phyloP scores from a whole-genome alignment of 2,888 invertebrate genomes.

The Chaitophorus viminalis region DNA sequence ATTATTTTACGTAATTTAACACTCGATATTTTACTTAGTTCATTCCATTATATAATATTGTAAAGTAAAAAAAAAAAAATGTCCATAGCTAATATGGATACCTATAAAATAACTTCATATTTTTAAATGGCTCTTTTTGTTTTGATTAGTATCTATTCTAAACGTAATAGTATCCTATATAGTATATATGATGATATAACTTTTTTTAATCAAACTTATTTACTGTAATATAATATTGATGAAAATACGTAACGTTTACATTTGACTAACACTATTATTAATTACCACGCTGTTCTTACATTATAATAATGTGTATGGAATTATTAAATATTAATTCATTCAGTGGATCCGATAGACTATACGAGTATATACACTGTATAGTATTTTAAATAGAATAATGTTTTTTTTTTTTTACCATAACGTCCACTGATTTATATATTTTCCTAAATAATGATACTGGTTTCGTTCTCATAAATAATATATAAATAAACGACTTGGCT shows the following conservation, averaged over 20 bases:
- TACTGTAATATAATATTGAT: neutral
- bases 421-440: neutral
- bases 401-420: neutral
- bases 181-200: neutral
- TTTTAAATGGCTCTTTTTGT: too few species aligned
- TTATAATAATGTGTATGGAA: neutral
- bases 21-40: slow-evolving; percentile 22
- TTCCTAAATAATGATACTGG: neutral
- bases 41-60: neutral
- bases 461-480: neutral
- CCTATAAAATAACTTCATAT: too few species aligned
- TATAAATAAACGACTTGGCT: neutral
- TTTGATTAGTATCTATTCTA: too few species aligned
- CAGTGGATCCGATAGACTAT: neutral
- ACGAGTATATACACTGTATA: neutral
- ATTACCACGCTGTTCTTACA: neutral
- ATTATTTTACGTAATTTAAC: slow-evolving; percentile 30
- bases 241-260: neutral
- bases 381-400: neutral
- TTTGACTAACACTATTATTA: neutral
- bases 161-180: neutral
- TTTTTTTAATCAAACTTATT: neutral
- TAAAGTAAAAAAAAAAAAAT: neutral
- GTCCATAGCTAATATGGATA: neutral
- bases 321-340: neutral